Evolutionary conservation across 2,888 invertebrate species (phyloP).

Genomic region (Mythimna vitellina): DNA sequence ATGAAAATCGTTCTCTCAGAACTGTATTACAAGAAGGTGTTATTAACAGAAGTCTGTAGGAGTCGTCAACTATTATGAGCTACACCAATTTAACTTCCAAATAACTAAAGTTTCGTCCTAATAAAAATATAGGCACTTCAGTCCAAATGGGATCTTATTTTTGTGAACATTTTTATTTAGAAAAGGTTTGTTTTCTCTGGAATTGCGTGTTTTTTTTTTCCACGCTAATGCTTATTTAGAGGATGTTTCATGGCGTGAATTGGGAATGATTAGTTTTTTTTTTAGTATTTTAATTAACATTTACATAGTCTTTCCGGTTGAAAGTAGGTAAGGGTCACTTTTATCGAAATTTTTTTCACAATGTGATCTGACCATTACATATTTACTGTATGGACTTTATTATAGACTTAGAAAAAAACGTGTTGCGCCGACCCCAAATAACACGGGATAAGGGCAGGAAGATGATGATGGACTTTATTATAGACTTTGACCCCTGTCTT

Average conservation of each 20-base stretch:
- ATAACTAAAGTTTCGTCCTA: conserved; percentile 75
- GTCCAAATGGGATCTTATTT: conserved; percentile 50
- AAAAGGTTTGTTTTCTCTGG: conserved; percentile 46
- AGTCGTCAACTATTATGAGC: conserved; percentile 75
- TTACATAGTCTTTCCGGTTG: background rate
- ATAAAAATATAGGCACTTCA: conserved; percentile 63
- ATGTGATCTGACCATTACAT: no score
- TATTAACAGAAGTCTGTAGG: conserved; percentile 69
- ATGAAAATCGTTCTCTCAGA: conserved; percentile 53
- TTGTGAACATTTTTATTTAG: conserved; percentile 35
- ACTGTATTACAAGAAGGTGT: conserved; percentile 72
- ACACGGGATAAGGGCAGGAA: no score
- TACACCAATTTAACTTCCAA: conserved; percentile 82
- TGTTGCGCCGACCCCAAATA: no score
- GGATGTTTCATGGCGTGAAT: conserved; percentile 25
- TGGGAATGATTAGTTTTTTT: conserved; percentile 16
- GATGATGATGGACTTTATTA: no score
- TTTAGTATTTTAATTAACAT: conserved; percentile 5
- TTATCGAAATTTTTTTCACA: background rate
- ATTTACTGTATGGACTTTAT: no score
- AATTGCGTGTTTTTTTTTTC: conserved; percentile 21
- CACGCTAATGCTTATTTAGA: conserved; percentile 31
- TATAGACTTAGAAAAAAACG: no score
- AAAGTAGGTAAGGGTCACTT: background rate
- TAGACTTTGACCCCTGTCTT: no score